Conservation (phyloP, 2,797 vertebrate genomes). For the Novumbra hubbsi region DNA sequence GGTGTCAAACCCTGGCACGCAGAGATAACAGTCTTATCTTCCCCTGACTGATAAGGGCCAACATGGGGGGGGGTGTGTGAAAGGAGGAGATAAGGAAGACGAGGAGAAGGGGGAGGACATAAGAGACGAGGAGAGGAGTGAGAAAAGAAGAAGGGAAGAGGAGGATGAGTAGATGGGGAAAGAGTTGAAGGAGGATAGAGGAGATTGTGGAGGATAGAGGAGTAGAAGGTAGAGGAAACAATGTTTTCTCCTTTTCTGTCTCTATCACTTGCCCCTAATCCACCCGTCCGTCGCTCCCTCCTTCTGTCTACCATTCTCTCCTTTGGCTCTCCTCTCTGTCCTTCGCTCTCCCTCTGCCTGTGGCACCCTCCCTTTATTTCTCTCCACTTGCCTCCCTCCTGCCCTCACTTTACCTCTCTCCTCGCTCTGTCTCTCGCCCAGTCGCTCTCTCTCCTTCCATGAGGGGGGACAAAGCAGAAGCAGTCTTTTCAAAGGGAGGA, state of each 20-base stretch:
- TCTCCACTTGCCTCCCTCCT: neutral
- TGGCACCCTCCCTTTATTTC: neutral
- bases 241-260: neutral
- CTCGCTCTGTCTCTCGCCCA: neutral
- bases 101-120: neutral
- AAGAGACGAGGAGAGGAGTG: constrained; percentile 2
- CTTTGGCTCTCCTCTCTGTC: neutral
- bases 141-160: constrained; percentile 38
- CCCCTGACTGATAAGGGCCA: constrained; percentile 74
- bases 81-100: constrained; percentile 18
- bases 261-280: neutral
- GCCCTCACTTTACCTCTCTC: constrained; percentile 7
- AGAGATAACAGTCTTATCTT: constrained; percentile 76
- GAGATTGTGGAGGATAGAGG: neutral
- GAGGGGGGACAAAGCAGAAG: constrained; percentile 77
- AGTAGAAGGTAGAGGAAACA: neutral
- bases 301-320: neutral
- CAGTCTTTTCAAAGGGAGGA: constrained; percentile 73
- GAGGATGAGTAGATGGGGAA: constrained; percentile 24
- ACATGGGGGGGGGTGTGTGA: constrained; percentile 54
- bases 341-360: neutral
- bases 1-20: constrained; percentile 74
- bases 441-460: constrained; percentile 21
- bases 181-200: neutral
- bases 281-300: neutral